Conservation (phyloP, 2,113 vertebrate genomes). For the Sinocyclocheilus rhinocerous region DNA sequence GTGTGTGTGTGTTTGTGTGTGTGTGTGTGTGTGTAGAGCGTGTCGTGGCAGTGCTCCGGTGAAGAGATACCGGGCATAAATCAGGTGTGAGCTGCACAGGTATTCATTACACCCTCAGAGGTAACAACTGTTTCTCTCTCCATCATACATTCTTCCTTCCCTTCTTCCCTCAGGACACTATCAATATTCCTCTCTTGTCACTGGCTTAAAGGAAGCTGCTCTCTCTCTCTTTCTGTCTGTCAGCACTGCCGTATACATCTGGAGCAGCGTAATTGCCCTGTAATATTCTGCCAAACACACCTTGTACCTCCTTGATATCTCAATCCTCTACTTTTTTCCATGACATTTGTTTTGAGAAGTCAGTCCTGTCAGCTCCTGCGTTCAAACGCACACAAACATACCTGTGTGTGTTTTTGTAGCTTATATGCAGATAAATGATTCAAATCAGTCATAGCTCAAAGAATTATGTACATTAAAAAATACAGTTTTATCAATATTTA, state of each 20-base stretch:
- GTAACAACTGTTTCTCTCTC: slow-evolving; percentile 76
- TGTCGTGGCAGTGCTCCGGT: slow-evolving; percentile 41
- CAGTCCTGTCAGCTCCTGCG: slow-evolving; percentile 52
- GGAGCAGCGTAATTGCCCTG: slow-evolving; percentile 71
- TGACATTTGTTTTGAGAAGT: slow-evolving; percentile 69
- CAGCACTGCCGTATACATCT: slow-evolving; percentile 79
- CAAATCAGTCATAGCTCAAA: background rate
- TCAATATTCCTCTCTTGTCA: slow-evolving; percentile 60
- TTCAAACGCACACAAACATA: background rate
- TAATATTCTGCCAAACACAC: slow-evolving; percentile 68
- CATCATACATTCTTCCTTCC: slow-evolving; percentile 65
- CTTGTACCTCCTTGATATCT: slow-evolving; percentile 67
- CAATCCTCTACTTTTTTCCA: slow-evolving; percentile 60
- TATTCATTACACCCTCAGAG: slow-evolving; percentile 75
- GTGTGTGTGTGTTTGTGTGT: slow-evolving; percentile 36
- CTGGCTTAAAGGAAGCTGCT: slow-evolving; percentile 61
- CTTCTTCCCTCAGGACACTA: slow-evolving; percentile 69
- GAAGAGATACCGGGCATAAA: slow-evolving; percentile 68
- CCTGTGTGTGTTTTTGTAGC: background rate
- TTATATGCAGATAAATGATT: background rate
- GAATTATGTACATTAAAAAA: background rate
- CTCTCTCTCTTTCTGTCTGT: slow-evolving; percentile 57
- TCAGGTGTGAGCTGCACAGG: slow-evolving; percentile 60
- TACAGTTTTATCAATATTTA: background rate
- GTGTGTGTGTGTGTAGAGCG: slow-evolving; percentile 30